phyloP scores from a whole-genome alignment of 2,113 vertebrate genomes.

The Ginglymostoma cirratum region DNA sequence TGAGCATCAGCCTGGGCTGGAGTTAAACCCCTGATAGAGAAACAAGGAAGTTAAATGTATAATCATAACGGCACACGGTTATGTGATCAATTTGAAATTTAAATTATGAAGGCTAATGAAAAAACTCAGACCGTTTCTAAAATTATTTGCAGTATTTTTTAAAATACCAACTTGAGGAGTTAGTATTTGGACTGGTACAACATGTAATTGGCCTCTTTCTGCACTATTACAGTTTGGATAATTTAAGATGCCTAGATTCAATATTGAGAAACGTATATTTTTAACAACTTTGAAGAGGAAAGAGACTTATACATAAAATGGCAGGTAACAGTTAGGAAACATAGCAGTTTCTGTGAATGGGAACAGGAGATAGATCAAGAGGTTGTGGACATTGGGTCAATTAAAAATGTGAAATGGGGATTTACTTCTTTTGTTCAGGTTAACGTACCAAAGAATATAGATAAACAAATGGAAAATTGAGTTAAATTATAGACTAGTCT shows the following conservation, averaged over 20 bases:
- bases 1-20: constrained; percentile 88
- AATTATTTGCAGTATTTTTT: background rate
- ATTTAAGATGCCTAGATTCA: background rate
- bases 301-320: background rate
- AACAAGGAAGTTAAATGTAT: constrained; percentile 38
- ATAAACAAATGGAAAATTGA: background rate
- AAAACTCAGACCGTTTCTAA: background rate
- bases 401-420: background rate
- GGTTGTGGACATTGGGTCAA: background rate
- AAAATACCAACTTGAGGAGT: background rate
- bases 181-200: background rate
- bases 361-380: background rate
- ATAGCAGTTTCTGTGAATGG: too few relatives aligned
- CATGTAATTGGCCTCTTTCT: background rate
- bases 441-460: background rate
- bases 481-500: background rate
- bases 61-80: background rate
- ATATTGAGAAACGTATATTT: background rate
- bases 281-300: background rate
- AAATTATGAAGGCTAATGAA: background rate
- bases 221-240: background rate
- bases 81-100: background rate
- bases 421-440: background rate
- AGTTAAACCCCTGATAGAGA: constrained; percentile 77
- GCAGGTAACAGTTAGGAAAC: too few relatives aligned